Evolutionary conservation across 2,888 invertebrate genomes (phyloP).

Genomic region (Andrena praecox): DNA sequence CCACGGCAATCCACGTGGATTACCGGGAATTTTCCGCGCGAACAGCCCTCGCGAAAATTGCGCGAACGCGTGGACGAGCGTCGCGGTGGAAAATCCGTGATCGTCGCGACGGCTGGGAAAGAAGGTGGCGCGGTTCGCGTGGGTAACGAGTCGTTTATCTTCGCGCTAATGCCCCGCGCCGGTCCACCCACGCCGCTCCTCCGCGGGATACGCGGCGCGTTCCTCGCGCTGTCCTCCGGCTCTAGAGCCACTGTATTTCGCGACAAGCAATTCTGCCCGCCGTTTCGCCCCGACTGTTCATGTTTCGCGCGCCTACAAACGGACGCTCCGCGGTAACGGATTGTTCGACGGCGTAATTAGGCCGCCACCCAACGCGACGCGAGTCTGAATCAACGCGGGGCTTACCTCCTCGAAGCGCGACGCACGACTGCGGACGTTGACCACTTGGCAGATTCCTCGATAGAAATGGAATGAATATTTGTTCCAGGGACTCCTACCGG

Average conservation of each 20-base stretch:
- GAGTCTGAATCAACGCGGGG: constrained; percentile 14
- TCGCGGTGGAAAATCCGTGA: constrained; percentile 32
- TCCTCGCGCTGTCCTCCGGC: constrained; percentile 55
- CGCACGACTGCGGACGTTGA: not conserved
- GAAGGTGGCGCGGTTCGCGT: constrained; percentile 53
- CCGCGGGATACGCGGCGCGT: constrained; percentile 5
- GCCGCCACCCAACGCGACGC: constrained; percentile 36
- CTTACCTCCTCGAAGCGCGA: constrained; percentile 30
- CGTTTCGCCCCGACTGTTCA: constrained; percentile 21
- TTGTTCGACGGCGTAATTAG: constrained; percentile 30
- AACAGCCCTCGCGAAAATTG: constrained; percentile 49
- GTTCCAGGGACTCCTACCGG: no score
- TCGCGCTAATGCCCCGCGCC: constrained; percentile 44
- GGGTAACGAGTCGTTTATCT: constrained; percentile 64
- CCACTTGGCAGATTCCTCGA: no score
- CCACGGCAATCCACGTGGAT: constrained; percentile 39
- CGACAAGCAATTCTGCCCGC: constrained; percentile 45
- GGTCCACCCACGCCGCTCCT: constrained; percentile 52
- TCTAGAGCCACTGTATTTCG: constrained; percentile 23
- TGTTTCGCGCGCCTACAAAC: constrained; percentile 32
- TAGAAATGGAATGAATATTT: no score
- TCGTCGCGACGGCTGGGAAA: constrained; percentile 7
- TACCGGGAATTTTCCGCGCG: constrained; percentile 37
- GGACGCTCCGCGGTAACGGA: constrained; percentile 55
- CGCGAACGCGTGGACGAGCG: constrained; percentile 23